Evolutionary conservation across 1,140 invertebrate genomes (phyloP).

Genomic region (Aphaenogaster floridana): DNA sequence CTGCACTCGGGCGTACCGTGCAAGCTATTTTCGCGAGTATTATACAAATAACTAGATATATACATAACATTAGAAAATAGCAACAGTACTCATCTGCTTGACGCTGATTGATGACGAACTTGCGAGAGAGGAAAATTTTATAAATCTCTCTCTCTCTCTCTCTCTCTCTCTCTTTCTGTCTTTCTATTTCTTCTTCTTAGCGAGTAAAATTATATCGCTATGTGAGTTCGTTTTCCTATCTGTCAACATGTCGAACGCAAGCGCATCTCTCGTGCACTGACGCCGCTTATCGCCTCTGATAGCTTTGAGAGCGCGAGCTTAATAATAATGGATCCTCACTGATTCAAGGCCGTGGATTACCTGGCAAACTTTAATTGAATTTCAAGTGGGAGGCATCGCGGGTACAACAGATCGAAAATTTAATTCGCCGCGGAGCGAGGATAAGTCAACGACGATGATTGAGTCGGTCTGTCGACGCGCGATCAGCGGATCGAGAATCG

Average conservation of each 20-base stretch:
- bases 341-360: slow-evolving; percentile 66
- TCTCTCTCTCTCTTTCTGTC: neutral
- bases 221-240: neutral
- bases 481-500: slow-evolving; percentile 24
- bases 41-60: neutral
- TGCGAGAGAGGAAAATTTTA: neutral
- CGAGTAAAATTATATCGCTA: neutral
- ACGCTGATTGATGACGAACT: slow-evolving; percentile 7
- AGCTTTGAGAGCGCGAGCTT: slow-evolving; percentile 44
- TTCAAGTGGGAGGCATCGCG: slow-evolving; percentile 34
- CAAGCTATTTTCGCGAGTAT: slow-evolving; percentile 36
- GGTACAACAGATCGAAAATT: slow-evolving; percentile 67
- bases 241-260: slow-evolving; percentile 52
- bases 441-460: slow-evolving; percentile 8
- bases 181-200: neutral
- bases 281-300: slow-evolving; percentile 45
- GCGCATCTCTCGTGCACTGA: neutral
- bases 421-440: slow-evolving; percentile 24
- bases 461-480: neutral
- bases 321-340: slow-evolving; percentile 66
- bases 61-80: neutral
- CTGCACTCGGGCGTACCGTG: neutral
- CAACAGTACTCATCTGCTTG: neutral
- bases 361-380: slow-evolving; percentile 71
- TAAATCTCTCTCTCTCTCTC: too few relatives aligned